Conservation (phyloP, 2,888 invertebrate species). For the Diploptera punctata region DNA sequence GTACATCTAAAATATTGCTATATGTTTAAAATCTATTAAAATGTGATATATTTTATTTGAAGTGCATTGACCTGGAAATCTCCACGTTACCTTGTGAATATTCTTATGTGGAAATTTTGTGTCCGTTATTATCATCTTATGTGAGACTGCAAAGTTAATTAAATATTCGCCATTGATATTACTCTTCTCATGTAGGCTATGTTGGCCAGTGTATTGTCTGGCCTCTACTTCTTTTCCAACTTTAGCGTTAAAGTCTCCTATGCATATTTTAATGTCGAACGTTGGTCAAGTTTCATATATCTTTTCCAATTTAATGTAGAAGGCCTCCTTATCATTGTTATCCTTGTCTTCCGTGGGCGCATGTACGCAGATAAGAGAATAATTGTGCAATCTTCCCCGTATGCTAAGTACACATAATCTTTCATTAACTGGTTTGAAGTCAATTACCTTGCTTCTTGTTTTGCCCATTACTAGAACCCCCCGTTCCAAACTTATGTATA, state of each 20-base stretch:
- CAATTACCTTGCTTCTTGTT: neutral
- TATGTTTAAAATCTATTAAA: neutral
- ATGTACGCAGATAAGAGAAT: neutral
- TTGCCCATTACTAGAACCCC: no score
- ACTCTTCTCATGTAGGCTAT: neutral
- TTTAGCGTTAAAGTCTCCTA: constrained; percentile 4
- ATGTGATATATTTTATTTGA: neutral
- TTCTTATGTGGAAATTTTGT: neutral
- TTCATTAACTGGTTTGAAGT: constrained; percentile 4
- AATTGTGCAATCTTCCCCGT: neutral
- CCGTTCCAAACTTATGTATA: neutral
- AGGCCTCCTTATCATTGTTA: neutral
- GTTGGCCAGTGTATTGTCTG: neutral
- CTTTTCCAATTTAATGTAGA: neutral
- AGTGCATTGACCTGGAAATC: neutral
- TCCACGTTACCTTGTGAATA: neutral
- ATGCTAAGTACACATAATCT: neutral
- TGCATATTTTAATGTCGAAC: neutral
- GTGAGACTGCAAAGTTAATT: neutral
- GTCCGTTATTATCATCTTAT: neutral
- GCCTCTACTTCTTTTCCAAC: neutral
- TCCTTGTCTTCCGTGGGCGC: neutral
- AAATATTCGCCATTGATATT: neutral
- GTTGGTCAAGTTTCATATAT: no score
- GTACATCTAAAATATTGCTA: neutral